A percentile compares a stretch with the other conserved stretches of the same genome.
Conservation (phyloP, 2,113 vertebrate genomes). For the Syngnathoides biaculeatus region DNA sequence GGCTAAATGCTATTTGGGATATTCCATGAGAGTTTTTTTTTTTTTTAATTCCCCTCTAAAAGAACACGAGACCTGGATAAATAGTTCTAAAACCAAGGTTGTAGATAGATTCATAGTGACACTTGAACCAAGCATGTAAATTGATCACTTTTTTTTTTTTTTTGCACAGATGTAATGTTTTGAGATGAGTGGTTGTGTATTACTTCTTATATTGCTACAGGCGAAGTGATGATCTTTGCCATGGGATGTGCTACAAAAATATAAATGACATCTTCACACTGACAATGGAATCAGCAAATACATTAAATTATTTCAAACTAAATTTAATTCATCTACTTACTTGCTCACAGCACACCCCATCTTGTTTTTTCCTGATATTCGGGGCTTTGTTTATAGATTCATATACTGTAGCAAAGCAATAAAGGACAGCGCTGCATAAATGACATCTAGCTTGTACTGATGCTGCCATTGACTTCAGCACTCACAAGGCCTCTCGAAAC, state of each 20-base stretch:
- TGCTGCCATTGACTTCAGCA: conserved; percentile 34
- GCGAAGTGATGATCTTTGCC: conserved; percentile 12
- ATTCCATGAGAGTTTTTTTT: neutral
- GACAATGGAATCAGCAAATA: neutral
- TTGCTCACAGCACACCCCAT: neutral
- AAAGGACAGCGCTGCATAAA: conserved; percentile 6
- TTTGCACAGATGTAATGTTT: conserved; percentile 25
- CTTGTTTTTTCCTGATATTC: conserved; percentile 5
- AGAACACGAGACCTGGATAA: conserved; percentile 17
- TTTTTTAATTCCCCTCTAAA: conserved; percentile 10
- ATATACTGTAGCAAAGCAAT: conserved; percentile 11
- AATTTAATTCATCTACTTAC: neutral
- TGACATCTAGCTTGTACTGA: conserved; percentile 29
- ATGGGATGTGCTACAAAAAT: conserved; percentile 12
- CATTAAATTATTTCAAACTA: conserved; percentile 2
- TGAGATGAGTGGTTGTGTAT: conserved; percentile 17
- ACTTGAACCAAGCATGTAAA: conserved; percentile 26
- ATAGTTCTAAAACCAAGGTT: conserved; percentile 19
- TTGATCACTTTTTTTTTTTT: neutral
- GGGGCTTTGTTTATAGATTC: neutral
- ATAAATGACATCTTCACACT: neutral
- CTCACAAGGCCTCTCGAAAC: neutral
- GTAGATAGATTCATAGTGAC: conserved; percentile 26
- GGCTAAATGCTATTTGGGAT: neutral
- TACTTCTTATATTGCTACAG: conserved; percentile 13